Percentiles rank a stretch among this genome's conserved stretches.
Conservation (phyloP, 92 coral and sea anemone species). For the Umimayanthus chanpuru region DNA sequence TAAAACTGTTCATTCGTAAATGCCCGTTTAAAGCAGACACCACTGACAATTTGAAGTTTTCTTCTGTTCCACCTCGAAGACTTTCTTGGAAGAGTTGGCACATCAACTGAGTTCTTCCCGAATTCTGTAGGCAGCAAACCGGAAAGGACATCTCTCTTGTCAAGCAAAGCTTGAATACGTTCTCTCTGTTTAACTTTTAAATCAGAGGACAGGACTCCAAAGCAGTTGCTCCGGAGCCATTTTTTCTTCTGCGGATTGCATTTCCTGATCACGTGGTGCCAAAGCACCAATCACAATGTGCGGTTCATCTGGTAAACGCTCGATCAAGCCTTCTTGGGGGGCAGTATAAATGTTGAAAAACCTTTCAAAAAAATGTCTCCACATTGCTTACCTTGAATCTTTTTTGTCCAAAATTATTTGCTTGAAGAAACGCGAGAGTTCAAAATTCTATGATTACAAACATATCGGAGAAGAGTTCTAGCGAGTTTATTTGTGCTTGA, state of each 20-base stretch:
- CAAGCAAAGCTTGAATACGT: constrained; percentile 5
- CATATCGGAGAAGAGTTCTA: too few relatives aligned
- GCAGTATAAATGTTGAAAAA: too few relatives aligned
- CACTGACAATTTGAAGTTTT: constrained; percentile 3
- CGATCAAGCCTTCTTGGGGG: constrained; percentile 27
- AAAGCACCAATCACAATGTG: constrained; percentile 5
- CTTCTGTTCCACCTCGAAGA: constrained; percentile 6
- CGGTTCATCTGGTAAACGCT: constrained; percentile 24
- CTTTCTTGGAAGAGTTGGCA: constrained; percentile 6
- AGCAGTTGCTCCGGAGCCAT: constrained; percentile 8
- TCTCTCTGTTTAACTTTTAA: constrained; percentile 2
- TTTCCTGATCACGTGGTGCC: constrained; percentile 7
- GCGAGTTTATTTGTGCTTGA: constrained; percentile 24
- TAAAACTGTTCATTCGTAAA: too few relatives aligned
- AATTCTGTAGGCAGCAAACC: constrained; percentile 6
- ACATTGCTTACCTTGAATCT: constrained; percentile 21
- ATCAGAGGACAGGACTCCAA: constrained; percentile 6
- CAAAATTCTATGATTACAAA: constrained; percentile 22
- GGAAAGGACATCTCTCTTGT: too few relatives aligned
- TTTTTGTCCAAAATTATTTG: constrained; percentile 11
- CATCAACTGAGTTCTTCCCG: constrained; percentile 6
- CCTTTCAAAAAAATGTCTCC: constrained; percentile 21
- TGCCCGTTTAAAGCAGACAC: background rate
- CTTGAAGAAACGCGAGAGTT: constrained; percentile 26
- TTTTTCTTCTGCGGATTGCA: constrained; percentile 5